Percentiles rank a stretch among this genome's conserved stretches.
These are phyloP conservation scores for Zeuzera pyrina DNA, from an alignment of 2,888 invertebrate genomes.

Conservation along the genomic window DNA sequence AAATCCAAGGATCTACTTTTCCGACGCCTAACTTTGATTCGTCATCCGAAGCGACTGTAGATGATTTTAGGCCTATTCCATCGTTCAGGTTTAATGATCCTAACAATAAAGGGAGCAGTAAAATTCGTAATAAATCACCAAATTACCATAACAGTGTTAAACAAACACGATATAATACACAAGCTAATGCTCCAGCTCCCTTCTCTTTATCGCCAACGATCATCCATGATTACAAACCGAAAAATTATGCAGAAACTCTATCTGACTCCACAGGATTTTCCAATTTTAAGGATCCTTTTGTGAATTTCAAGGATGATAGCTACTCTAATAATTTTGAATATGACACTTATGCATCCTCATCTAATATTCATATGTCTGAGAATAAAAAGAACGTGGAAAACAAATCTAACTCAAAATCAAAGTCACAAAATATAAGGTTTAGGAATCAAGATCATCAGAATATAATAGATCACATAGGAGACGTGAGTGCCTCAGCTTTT, in stretches of 20 bases:
- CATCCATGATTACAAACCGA: slow-evolving; percentile 53
- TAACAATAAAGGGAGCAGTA: slow-evolving; percentile 33
- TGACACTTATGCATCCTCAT: slow-evolving; percentile 49
- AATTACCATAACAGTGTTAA: slow-evolving; percentile 25
- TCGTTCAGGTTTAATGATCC: slow-evolving; percentile 41
- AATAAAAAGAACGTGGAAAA: slow-evolving; percentile 30
- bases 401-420: slow-evolving; percentile 48
- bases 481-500: slow-evolving; percentile 25
- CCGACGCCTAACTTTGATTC: slow-evolving; percentile 22
- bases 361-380: slow-evolving; percentile 38
- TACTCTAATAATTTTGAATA: slow-evolving; percentile 48
- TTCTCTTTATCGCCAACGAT: slow-evolving; percentile 50
- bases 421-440: slow-evolving; percentile 61
- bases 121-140: slow-evolving; percentile 16
- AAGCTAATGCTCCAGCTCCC: slow-evolving; percentile 34
- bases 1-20: slow-evolving; percentile 28
- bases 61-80: slow-evolving; percentile 40
- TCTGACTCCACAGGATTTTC: slow-evolving; percentile 26
- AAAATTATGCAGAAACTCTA: slow-evolving; percentile 20
- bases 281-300: slow-evolving; percentile 42
- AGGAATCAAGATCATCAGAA: slow-evolving; percentile 51
- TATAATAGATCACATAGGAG: slow-evolving; percentile 46
- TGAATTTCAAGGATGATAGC: slow-evolving; percentile 40
- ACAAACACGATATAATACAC: slow-evolving; percentile 28
- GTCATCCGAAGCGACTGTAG: slow-evolving; percentile 26